Base-by-base conservation (phyloP, 1,140 invertebrate species). In the Dendrolimus kikuchii region DNA sequence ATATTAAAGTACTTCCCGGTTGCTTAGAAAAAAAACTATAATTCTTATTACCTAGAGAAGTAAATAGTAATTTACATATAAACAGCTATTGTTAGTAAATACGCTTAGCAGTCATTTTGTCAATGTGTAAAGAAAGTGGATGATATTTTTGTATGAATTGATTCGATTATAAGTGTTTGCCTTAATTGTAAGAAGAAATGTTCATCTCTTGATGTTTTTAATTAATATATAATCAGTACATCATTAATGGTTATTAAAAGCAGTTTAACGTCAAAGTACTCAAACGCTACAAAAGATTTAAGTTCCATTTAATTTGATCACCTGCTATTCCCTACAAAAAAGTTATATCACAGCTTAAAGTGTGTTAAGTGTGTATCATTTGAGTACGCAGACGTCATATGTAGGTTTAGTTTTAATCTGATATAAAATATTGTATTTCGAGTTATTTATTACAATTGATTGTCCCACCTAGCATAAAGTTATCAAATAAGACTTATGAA, bases 111-210 rank as follows among this genome's bases (percentile, higher is more conserved):
- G 68, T 75, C 69, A 23, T 23, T 71, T 71, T 64, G 68, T 66
- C 66, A 58, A 64, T 68, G 63, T 73, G 70, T 81, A 79, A 72
- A 75, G 66, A 77, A 82, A 83, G 46, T 74, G 76, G 70, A 81
- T 77, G 71, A 84, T 86, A 86, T 86, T 86, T 86, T 86, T 86
- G 77, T 86, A 86, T 86, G 79, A 67, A 66, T 71, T 65, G 65
- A 66, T 61, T 73, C 64, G 59, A 71, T 55, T 62, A 55, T 80
- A 77, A 78, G 77, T 67, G 61, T 74, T 65, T 56, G 69, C 65
- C 57, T 72, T 68, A 68, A 60, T 51, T 51, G 49, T 69, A 69
- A 58, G 52, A 43, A 44, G 51, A 62, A 49, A 56, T 55, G 46
- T 60, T 62, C 59, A 58, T 47, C 37, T 46, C 37, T 6, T 23